Evolutionary conservation across 2,113 vertebrate genomes (phyloP).

Genomic region (Ochotona curzoniae): DNA sequence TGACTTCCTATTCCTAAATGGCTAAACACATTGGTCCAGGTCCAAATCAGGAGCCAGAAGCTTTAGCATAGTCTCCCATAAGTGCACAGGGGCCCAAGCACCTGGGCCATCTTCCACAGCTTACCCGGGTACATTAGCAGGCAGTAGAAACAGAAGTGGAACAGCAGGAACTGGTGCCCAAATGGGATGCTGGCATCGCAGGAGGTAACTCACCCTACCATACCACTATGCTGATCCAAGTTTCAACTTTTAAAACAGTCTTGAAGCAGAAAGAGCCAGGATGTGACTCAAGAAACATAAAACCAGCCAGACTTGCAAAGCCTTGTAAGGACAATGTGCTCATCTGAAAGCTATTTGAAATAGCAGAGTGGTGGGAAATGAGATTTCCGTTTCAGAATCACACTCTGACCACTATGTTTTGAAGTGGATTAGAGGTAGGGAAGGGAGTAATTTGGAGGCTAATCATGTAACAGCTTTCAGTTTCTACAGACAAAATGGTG

Average conservation of each 20-base stretch:
- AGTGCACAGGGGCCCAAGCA: too few relatives aligned
- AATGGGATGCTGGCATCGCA: too few relatives aligned
- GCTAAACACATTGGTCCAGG: too few relatives aligned
- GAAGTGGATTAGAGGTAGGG: background rate
- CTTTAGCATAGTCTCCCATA: too few relatives aligned
- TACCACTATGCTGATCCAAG: background rate
- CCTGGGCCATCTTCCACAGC: too few relatives aligned
- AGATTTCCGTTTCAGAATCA: background rate
- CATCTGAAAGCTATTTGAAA: background rate
- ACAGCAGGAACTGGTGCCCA: too few relatives aligned
- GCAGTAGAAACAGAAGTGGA: too few relatives aligned
- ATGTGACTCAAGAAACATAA: background rate
- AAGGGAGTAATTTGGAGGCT: background rate
- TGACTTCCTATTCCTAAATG: too few relatives aligned
- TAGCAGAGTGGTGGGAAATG: background rate
- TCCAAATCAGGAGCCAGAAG: too few relatives aligned
- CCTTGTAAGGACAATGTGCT: background rate
- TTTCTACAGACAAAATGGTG: background rate
- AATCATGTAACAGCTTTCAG: background rate
- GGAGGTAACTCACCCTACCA: too few relatives aligned
- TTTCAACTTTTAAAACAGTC: background rate
- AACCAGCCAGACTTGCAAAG: background rate
- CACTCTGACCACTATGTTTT: background rate
- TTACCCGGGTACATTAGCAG: too few relatives aligned
- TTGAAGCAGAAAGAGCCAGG: background rate